These are phyloP conservation scores for Seriola aureovittata DNA, from an alignment of 2,113 vertebrate species.

Conservation along the genomic window DNA sequence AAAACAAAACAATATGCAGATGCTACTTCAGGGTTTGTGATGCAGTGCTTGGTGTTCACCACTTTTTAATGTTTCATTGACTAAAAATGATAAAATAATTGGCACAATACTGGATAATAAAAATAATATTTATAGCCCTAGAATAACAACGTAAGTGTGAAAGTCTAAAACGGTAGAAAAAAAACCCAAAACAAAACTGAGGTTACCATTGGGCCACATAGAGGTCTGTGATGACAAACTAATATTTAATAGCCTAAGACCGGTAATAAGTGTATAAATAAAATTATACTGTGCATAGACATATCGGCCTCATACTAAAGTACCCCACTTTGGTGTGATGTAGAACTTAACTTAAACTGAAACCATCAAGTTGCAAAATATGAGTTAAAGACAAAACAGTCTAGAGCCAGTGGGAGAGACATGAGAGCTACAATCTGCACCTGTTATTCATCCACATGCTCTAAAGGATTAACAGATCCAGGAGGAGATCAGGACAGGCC, in stretches of 20 bases:
- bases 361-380: not conserved
- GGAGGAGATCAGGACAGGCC: conserved; percentile 17
- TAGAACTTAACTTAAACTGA: not conserved
- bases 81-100: too few species aligned
- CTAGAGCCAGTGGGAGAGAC: not conserved
- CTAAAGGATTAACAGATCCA: conserved; percentile 24
- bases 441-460: not conserved
- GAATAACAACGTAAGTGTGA: too few species aligned
- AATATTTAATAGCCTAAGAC: too few species aligned
- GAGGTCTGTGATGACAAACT: too few species aligned
- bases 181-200: too few species aligned
- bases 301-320: not conserved
- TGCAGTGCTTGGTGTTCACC: not conserved
- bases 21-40: too few species aligned
- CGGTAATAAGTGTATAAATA: too few species aligned
- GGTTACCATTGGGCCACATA: too few species aligned
- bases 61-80: not conserved
- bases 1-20: not conserved
- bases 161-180: too few species aligned
- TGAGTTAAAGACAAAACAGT: not conserved
- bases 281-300: not conserved
- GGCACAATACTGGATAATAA: too few species aligned
- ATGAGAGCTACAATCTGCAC: not conserved
- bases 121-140: not conserved
- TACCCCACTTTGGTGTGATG: not conserved